These are phyloP conservation scores for Morone chrysops DNA, from an alignment of 2,113 vertebrate species.

Conservation along the genomic window DNA sequence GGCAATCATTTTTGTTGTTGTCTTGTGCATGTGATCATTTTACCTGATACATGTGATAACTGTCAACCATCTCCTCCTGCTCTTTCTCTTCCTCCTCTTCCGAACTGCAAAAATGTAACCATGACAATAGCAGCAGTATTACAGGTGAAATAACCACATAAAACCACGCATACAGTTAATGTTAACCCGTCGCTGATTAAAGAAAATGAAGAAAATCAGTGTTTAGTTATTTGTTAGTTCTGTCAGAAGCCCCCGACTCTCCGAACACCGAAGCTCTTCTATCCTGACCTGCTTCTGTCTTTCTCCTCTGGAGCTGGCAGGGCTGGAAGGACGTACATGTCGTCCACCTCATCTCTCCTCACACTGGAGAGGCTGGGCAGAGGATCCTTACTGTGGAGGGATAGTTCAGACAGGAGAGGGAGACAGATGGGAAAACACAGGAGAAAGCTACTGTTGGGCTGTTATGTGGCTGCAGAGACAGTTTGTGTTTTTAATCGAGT, in stretches of 20 bases:
- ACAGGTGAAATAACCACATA: not conserved
- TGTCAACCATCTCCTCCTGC: conserved; percentile 83
- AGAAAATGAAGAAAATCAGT: not conserved
- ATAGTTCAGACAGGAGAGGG: not conserved
- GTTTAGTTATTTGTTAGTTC: not conserved
- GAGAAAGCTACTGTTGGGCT: not conserved
- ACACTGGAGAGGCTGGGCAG: conserved; percentile 90
- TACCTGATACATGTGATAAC: conserved; percentile 87
- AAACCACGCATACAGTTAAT: not conserved
- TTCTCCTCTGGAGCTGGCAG: conserved; percentile 84
- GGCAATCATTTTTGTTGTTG: not conserved
- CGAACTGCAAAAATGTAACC: conserved; percentile 65
- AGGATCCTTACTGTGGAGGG: conserved; percentile 82
- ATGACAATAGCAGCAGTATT: not conserved
- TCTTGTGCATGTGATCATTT: conserved; percentile 8
- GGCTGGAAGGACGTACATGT: conserved; percentile 91
- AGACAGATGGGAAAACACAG: not conserved
- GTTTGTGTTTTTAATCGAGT: too few relatives aligned
- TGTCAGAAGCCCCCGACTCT: not conserved
- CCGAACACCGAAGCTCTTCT: too few relatives aligned
- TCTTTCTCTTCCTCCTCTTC: conserved; percentile 91
- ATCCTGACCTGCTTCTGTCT: conserved; percentile 87
- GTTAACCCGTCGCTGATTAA: not conserved
- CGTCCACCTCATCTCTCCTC: conserved; percentile 87
- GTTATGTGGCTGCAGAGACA: not conserved